Conservation (phyloP, 92 coral and sea anemone genomes). For the Micromussa lordhowensis region DNA sequence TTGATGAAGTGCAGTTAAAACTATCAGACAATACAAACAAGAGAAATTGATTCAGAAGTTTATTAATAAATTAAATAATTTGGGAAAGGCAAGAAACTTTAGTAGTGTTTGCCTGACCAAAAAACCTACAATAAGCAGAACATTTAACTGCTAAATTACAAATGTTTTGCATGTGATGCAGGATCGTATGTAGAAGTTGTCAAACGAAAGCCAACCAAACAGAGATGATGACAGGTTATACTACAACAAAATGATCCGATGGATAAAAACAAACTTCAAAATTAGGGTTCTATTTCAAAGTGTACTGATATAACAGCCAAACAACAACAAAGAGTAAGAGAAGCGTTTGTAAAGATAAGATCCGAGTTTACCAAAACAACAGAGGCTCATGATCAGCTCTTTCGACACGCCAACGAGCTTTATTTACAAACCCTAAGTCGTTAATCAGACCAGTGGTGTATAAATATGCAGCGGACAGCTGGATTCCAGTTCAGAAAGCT, state of each 20-base stretch:
- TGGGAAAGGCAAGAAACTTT: background rate
- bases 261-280: background rate
- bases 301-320: slow-evolving; percentile 8
- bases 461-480: slow-evolving; percentile 12
- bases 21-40: background rate
- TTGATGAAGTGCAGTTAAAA: background rate
- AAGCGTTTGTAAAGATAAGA: background rate
- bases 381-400: background rate
- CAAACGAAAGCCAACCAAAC: slow-evolving; percentile 14
- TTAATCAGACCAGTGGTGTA: slow-evolving; percentile 25
- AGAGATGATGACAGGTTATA: slow-evolving; percentile 12
- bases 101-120: background rate
- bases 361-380: slow-evolving; percentile 35
- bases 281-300: slow-evolving; percentile 2
- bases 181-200: background rate
- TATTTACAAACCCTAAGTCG: slow-evolving; percentile 37
- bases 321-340: background rate
- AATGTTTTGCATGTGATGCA: slow-evolving; percentile 4
- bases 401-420: slow-evolving; percentile 19
- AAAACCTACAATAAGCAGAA: background rate
- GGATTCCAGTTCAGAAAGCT: background rate
- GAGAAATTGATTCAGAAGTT: too few species aligned
- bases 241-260: background rate
- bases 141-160: background rate
- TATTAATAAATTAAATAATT: background rate